phyloP scores from a whole-genome alignment of 2,888 invertebrate species.

The Mimumesa dahlbomi region DNA sequence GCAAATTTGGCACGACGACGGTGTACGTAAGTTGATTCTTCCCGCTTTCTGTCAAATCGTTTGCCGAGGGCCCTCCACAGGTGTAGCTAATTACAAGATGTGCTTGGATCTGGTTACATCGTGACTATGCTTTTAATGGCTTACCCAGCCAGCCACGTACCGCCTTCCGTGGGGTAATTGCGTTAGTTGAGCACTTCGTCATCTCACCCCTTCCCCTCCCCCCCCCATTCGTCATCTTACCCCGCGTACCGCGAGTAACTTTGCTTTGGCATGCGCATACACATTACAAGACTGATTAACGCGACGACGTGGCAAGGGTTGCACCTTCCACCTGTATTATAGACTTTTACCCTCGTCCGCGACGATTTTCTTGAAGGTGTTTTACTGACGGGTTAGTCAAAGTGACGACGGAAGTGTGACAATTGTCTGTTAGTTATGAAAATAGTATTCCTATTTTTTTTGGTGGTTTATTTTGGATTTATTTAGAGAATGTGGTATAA shows the following conservation, averaged over 20 bases:
- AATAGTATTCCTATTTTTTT: no score
- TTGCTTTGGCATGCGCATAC: slow-evolving; percentile 7
- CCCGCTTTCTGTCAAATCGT: slow-evolving; percentile 3
- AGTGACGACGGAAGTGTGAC: no score
- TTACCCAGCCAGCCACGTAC: slow-evolving; percentile 24
- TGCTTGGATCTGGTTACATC: slow-evolving; percentile 45
- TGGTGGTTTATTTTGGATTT: no score
- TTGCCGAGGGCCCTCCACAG: slow-evolving; percentile 4
- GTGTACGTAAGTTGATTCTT: neutral
- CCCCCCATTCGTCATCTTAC: slow-evolving; percentile 41
- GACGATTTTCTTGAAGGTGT: no score
- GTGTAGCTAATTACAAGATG: slow-evolving; percentile 48
- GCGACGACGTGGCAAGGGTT: neutral
- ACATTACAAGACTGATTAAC: neutral
- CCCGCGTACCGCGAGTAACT: slow-evolving; percentile 24
- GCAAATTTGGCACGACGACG: neutral
- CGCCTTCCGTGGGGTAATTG: slow-evolving; percentile 51
- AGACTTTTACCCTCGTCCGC: neutral
- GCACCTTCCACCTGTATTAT: neutral
- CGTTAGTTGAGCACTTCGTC: slow-evolving; percentile 60
- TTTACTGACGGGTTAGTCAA: no score
- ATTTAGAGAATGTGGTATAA: no score
- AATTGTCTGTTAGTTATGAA: no score
- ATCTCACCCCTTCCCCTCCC: slow-evolving; percentile 48
- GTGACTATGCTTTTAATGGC: slow-evolving; percentile 39